Conservation (phyloP, 2,797 vertebrate genomes). For the Eremophila alpestris region DNA sequence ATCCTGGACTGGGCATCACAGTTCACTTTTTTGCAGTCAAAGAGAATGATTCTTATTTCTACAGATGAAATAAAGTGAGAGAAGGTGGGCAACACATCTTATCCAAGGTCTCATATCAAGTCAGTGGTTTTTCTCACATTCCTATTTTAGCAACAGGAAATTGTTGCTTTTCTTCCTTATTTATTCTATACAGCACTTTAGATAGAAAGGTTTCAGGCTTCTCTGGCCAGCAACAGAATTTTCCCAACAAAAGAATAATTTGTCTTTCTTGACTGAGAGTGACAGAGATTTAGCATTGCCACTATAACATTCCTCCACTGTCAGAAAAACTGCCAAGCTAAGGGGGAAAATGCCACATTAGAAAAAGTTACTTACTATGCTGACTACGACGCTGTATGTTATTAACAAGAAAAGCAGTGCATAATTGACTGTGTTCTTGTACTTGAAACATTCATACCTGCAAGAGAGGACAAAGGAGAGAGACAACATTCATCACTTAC, state of each 20-base stretch:
- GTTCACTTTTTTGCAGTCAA: neutral
- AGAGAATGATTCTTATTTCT: neutral
- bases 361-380: conserved; percentile 84
- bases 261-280: neutral
- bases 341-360: neutral
- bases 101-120: neutral
- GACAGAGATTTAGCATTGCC: neutral
- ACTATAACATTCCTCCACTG: neutral
- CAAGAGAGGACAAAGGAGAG: conserved; percentile 57
- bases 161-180: neutral
- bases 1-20: neutral
- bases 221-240: neutral
- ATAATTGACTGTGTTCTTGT: conserved; percentile 86
- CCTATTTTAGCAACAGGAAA: neutral
- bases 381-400: conserved; percentile 91
- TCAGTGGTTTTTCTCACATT: neutral
- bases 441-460: conserved; percentile 97
- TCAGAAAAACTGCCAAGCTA: neutral
- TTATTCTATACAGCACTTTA: neutral
- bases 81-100: neutral
- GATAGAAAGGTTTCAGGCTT: neutral
- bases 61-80: neutral
- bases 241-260: conserved; percentile 8
- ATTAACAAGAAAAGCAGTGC: conserved; percentile 85
- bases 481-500: neutral